A percentile compares a stretch with the other conserved stretches of the same genome.
These are phyloP conservation scores for Limonius californicus DNA, from an alignment of 1,140 invertebrate species.

Conservation along the genomic window DNA sequence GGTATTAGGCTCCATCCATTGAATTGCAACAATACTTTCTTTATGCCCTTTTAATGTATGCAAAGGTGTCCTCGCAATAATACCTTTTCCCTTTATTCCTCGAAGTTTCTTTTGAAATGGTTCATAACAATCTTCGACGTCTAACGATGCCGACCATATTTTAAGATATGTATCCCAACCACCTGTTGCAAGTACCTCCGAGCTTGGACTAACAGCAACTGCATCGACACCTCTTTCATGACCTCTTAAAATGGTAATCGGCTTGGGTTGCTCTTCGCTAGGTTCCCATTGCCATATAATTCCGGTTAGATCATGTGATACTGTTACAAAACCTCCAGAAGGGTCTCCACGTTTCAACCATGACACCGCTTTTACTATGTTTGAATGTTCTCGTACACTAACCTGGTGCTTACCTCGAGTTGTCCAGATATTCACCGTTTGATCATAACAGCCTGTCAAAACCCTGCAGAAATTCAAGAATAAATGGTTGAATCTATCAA, in stretches of 20 bases:
- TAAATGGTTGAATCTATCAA: not conserved
- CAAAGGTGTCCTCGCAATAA: conserved; percentile 66
- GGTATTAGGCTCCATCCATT: conserved; percentile 75
- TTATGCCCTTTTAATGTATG: conserved; percentile 89
- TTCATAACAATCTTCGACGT: conserved; percentile 46
- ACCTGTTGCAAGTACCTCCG: conserved; percentile 76
- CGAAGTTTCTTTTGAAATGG: conserved; percentile 51
- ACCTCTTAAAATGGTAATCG: conserved; percentile 76
- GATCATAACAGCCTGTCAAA: conserved; percentile 92
- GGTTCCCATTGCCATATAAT: conserved; percentile 89
- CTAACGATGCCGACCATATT: conserved; percentile 65
- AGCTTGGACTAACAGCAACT: conserved; percentile 66
- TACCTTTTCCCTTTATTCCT: conserved; percentile 30
- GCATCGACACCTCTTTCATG: conserved; percentile 88
- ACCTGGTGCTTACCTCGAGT: conserved; percentile 77
- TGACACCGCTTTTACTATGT: conserved; percentile 72
- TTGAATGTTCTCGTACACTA: conserved; percentile 79
- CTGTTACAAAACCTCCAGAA: conserved; percentile 71
- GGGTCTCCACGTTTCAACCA: conserved; percentile 72
- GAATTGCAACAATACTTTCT: conserved; percentile 80
- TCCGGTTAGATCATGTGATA: conserved; percentile 88
- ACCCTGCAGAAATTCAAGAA: conserved; percentile 58
- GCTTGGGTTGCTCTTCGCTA: conserved; percentile 70
- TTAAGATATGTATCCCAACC: conserved; percentile 86
- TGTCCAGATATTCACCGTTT: conserved; percentile 86